phyloP scores from a whole-genome alignment of 2,888 invertebrate species.

The Dolichopus griseipennis region DNA sequence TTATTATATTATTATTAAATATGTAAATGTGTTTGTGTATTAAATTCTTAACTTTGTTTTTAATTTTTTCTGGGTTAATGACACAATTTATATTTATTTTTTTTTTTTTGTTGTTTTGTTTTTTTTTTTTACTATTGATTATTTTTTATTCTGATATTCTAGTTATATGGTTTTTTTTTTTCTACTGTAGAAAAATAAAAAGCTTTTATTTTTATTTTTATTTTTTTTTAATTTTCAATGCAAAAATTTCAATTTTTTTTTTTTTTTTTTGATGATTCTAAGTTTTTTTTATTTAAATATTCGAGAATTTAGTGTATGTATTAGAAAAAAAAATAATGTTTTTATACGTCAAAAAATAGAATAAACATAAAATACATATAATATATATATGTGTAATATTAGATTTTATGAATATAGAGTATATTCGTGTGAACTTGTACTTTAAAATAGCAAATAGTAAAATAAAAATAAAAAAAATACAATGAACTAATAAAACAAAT shows the following conservation, averaged over 20 bases:
- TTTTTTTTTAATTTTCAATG: background rate
- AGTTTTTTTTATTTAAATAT: no score
- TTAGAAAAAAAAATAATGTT: background rate
- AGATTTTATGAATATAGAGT: background rate
- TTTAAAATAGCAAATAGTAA: background rate
- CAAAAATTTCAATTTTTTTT: background rate
- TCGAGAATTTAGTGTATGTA: background rate
- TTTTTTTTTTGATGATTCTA: background rate
- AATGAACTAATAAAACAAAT: no score
- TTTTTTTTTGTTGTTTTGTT: background rate
- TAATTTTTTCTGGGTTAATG: slow-evolving; percentile 5
- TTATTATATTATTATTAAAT: background rate
- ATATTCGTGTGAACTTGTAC: background rate
- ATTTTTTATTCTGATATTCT: background rate
- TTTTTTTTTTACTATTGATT: background rate
- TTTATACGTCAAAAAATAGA: background rate
- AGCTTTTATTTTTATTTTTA: background rate
- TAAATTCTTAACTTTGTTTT: slow-evolving; percentile 2
- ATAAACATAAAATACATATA: background rate
- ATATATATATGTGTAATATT: background rate
- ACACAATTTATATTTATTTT: background rate
- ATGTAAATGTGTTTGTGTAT: background rate
- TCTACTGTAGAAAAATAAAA: background rate
- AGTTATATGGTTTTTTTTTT: background rate
- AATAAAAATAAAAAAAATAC: no score